phyloP scores from a whole-genome alignment of 1,140 invertebrate species.

The Platyscapa corneri region DNA sequence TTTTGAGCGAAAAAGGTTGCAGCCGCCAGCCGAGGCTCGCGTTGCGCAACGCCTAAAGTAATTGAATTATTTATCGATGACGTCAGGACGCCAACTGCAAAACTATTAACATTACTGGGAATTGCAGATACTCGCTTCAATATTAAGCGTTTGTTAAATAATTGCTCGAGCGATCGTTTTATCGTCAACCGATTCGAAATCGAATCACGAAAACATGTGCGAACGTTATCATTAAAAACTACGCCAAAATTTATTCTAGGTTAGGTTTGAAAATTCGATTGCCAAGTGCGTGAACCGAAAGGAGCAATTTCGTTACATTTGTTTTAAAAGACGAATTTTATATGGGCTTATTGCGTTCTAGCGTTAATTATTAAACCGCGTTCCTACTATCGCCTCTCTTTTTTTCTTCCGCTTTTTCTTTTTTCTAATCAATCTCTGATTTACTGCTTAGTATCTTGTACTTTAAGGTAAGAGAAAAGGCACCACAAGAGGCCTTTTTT shows the following conservation, averaged over 20 bases:
- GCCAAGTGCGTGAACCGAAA: neutral
- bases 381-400: constrained; percentile 10
- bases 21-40: neutral
- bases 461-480: constrained; percentile 59
- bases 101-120: neutral
- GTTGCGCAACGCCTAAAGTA: neutral
- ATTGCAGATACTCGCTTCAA: neutral
- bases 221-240: constrained; percentile 23
- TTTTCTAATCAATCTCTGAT: neutral
- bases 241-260: neutral
- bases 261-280: neutral
- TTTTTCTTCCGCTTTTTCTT: neutral
- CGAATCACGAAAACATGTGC: neutral
- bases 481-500: constrained; percentile 67
- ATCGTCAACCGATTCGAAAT: neutral
- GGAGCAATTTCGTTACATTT: neutral
- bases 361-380: constrained; percentile 25
- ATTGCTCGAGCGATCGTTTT: neutral
- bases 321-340: neutral
- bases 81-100: too few species aligned
- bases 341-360: constrained; percentile 33
- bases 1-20: neutral
- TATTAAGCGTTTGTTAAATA: neutral
- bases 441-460: constrained; percentile 45
- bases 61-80: too few species aligned